phyloP scores from a whole-genome alignment of 2,888 invertebrate genomes.

The Xestia ashworthii region DNA sequence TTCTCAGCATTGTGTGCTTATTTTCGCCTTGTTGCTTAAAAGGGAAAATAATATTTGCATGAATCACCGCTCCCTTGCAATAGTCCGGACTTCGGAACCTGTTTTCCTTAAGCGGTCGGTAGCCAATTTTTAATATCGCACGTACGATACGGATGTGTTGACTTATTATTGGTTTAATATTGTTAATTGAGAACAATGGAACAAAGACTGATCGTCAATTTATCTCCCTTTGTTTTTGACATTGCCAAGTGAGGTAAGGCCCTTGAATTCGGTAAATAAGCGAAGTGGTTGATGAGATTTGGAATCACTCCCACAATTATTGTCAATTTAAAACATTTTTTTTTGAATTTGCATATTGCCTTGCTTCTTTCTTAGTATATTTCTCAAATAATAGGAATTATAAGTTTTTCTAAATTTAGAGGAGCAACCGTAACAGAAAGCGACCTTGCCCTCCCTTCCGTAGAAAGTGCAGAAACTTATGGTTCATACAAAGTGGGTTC shows the following conservation, averaged over 20 bases:
- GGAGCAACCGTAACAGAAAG: slow-evolving; percentile 6
- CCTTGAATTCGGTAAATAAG: slow-evolving; percentile 13
- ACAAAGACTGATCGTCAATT: slow-evolving; percentile 66
- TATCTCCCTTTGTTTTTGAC: slow-evolving; percentile 60
- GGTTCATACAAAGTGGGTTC: slow-evolving; percentile 1
- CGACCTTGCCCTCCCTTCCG: slow-evolving; percentile 3
- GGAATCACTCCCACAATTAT: background rate
- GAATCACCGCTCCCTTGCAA: slow-evolving; percentile 66
- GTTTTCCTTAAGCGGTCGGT: slow-evolving; percentile 63
- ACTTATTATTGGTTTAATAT: slow-evolving; percentile 55
- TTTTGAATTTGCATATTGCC: background rate
- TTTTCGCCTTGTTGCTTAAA: slow-evolving; percentile 66
- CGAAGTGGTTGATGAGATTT: slow-evolving; percentile 6
- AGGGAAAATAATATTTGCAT: slow-evolving; percentile 69
- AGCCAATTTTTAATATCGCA: slow-evolving; percentile 58
- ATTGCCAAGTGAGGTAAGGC: slow-evolving; percentile 29
- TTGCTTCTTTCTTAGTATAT: background rate
- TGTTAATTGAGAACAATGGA: slow-evolving; percentile 71
- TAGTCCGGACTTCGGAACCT: slow-evolving; percentile 54
- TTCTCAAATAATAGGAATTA: background rate
- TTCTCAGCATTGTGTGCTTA: slow-evolving; percentile 67
- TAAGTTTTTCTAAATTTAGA: background rate
- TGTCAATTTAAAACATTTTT: background rate
- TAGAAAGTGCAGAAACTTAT: slow-evolving; percentile 32
- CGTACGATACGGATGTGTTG: slow-evolving; percentile 46